phyloP scores from a whole-genome alignment of 2,888 invertebrate species.

The Merodon equestris region DNA sequence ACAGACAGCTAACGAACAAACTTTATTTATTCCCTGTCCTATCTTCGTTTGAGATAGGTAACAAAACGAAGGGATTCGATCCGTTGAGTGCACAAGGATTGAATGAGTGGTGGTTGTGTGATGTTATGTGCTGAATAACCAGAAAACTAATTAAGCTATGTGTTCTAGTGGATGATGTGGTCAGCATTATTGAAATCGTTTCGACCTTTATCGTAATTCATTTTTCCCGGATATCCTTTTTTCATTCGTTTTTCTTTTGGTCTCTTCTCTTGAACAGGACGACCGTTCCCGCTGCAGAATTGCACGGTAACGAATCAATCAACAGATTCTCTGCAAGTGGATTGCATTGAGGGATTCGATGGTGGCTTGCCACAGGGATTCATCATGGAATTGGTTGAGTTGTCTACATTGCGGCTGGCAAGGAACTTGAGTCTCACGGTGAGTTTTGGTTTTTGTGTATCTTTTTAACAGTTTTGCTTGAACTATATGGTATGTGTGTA shows the following conservation, averaged over 20 bases:
- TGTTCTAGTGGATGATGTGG: conserved; percentile 42
- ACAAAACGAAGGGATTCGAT: not conserved
- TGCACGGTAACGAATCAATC: conserved; percentile 94
- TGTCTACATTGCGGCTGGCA: conserved; percentile 82
- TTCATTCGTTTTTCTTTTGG: not conserved
- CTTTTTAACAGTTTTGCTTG: not conserved
- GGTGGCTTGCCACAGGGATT: conserved; percentile 93
- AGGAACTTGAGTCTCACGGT: conserved; percentile 77
- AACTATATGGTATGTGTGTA: too few species aligned
- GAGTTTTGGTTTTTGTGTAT: conserved; percentile 68
- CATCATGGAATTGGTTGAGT: conserved; percentile 88
- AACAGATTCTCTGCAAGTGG: conserved; percentile 89
- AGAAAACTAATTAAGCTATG: conserved; percentile 54
- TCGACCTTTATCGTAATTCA: not conserved
- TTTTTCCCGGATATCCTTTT: not conserved
- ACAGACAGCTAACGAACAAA: conserved; percentile 38
- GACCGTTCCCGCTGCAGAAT: conserved; percentile 92
- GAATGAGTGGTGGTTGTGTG: not conserved
- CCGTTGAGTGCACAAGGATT: too few species aligned
- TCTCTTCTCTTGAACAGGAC: conserved; percentile 81
- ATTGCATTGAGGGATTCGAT: conserved; percentile 92
- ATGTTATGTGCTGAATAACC: conserved; percentile 26
- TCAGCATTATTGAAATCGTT: conserved; percentile 58
- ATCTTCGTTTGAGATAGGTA: not conserved
- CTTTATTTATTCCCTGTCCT: conserved; percentile 39